These are phyloP conservation scores for Hyperoodon ampullatus DNA, from an alignment of 2,113 vertebrate species.

Conservation along the genomic window DNA sequence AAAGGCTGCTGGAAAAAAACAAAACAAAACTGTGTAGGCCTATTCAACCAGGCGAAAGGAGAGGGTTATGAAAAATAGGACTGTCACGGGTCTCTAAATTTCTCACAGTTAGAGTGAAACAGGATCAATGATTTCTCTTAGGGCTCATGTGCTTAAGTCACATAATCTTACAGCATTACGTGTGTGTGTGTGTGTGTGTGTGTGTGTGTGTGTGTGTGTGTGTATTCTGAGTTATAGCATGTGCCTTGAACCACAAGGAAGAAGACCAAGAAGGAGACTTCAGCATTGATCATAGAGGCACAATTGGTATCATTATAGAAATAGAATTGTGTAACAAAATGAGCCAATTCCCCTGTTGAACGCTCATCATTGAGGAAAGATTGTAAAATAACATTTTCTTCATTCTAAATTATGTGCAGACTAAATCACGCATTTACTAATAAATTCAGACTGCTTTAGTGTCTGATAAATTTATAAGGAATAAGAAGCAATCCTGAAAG, in stretches of 20 bases:
- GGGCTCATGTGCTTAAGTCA: not conserved
- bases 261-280: slow-evolving; percentile 23
- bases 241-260: not conserved
- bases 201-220: not conserved
- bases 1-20: not conserved
- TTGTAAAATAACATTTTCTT: slow-evolving; percentile 51
- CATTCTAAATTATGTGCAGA: slow-evolving; percentile 44
- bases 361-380: not conserved
- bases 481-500: slow-evolving; percentile 52
- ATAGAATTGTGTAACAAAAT: slow-evolving; percentile 41
- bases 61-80: not conserved
- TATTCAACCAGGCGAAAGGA: slow-evolving; percentile 7
- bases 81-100: not conserved
- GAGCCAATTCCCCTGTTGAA: slow-evolving; percentile 2
- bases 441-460: slow-evolving; percentile 62
- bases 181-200: no score
- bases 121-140: slow-evolving; percentile 9
- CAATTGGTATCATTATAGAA: slow-evolving; percentile 41
- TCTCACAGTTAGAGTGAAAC: slow-evolving; percentile 33
- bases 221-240: not conserved
- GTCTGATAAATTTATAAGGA: slow-evolving; percentile 60
- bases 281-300: not conserved
- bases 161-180: not conserved
- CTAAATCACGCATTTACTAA: slow-evolving; percentile 59
- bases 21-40: not conserved